Conservation (phyloP, 1,140 invertebrate genomes). For the Drosophila lacteicornis region DNA sequence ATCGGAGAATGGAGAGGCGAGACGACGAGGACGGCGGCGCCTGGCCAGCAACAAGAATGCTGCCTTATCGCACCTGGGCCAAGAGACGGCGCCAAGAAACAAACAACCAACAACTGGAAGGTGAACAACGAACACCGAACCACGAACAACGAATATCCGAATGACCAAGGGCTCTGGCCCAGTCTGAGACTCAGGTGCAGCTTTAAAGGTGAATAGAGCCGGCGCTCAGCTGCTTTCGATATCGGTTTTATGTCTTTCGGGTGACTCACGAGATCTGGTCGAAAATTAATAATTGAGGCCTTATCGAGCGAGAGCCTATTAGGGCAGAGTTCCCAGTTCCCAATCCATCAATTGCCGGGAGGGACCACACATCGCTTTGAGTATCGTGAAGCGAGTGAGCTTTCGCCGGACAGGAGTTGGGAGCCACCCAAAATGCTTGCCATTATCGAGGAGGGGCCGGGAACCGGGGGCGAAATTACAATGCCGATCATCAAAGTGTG, state of each 20-base stretch:
- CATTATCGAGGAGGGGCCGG: conserved; percentile 50
- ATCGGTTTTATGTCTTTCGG: conserved; percentile 65
- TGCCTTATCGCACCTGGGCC: conserved; percentile 77
- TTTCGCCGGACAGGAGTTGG: conserved; percentile 16
- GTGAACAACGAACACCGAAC: conserved; percentile 25
- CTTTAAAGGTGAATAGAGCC: conserved; percentile 41
- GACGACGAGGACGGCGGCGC: conserved; percentile 44
- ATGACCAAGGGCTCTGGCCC: conserved; percentile 9
- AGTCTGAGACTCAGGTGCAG: conserved; percentile 12
- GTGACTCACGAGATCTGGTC: conserved; percentile 66
- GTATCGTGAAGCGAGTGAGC: conserved; percentile 28
- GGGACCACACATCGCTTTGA: conserved; percentile 54
- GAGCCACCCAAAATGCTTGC: conserved; percentile 73
- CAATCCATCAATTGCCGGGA: conserved; percentile 64
- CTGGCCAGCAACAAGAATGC: conserved; percentile 70
- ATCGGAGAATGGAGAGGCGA: conserved; percentile 3
- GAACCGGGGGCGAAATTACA: conserved; percentile 46
- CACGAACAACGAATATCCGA: background rate
- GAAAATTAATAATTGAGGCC: conserved; percentile 75
- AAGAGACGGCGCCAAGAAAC: conserved; percentile 71
- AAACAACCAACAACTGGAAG: conserved; percentile 46
- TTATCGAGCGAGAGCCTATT: conserved; percentile 61
- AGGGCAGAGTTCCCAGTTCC: conserved; percentile 15
- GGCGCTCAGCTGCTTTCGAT: conserved; percentile 42
- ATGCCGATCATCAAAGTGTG: conserved; percentile 84